Conservation (phyloP, 2,113 vertebrate species). For the Colinus virginianus region DNA sequence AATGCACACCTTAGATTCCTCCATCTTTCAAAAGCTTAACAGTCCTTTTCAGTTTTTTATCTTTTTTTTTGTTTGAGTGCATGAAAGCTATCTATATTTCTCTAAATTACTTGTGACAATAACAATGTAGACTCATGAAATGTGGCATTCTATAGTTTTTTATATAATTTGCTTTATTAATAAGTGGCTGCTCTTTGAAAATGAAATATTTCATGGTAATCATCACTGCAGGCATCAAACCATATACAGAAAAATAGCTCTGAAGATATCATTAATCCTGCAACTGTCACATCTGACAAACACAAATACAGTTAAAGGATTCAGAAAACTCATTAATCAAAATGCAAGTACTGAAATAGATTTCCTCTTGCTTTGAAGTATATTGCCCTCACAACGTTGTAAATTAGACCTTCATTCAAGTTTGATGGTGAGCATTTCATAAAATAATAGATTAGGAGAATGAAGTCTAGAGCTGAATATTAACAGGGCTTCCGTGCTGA, state of each 20-base stretch:
- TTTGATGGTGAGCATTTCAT: not conserved
- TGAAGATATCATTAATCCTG: conserved; percentile 58
- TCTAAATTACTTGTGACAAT: conserved; percentile 21
- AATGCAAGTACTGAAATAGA: conserved; percentile 36
- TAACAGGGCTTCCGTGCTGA: not conserved
- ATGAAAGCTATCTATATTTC: not conserved
- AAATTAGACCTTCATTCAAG: conserved; percentile 37
- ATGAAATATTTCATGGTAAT: conserved; percentile 54
- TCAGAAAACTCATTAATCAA: conserved; percentile 64
- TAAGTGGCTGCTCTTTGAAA: conserved; percentile 38
- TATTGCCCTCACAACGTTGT: conserved; percentile 3
- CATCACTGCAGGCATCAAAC: conserved; percentile 52
- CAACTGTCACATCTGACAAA: conserved; percentile 58
- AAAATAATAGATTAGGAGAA: not conserved
- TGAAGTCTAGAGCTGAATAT: not conserved
- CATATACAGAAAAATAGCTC: conserved; percentile 50
- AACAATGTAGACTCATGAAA: not conserved
- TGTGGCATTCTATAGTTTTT: not conserved
- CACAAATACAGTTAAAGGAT: conserved; percentile 39
- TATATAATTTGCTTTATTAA: conserved; percentile 27
- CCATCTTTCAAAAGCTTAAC: conserved; percentile 12
- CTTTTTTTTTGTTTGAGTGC: not conserved
- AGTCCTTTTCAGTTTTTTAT: not conserved
- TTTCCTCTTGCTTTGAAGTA: conserved; percentile 63
- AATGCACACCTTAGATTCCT: conserved; percentile 7